Evolutionary conservation across 2,113 vertebrate species (phyloP), one percentile per base, ranked within the genome.

Genomic region (Mixornis gularis): DNA sequence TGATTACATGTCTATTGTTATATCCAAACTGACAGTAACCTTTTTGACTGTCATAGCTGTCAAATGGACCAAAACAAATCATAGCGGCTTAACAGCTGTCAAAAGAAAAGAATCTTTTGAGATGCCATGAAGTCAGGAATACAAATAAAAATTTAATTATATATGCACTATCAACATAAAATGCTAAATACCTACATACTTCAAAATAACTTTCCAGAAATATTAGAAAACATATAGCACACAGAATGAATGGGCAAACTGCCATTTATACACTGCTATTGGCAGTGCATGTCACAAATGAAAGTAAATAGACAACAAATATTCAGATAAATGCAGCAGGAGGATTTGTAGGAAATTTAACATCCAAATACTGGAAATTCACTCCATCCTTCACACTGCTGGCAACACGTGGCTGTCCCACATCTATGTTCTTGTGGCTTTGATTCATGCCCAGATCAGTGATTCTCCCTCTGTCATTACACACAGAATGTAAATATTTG

Each of bases 401-500:
- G 82, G 84, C 30, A 87, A 95, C 90, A 94, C 25, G 30, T 91
- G 51, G 79, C 76, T 87, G 74, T 69, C 84, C 94, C 95, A 97
- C 93, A 97, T 97, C 93, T 95, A 91, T 95, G 88, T 56, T n/a
- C 90, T 58, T 93, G 95, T 68, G 96, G 96, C 77, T 97, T 97
- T 69, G 90, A 95, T 95, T 96, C 94, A 96, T 70, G 30, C 64
- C 95, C 89, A 78, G 71, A 79, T 84, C 93, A 88, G 80, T 87
- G 93, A 95, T 92, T 93, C 79, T 89, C 89, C 74, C 60, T 81
- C 87, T 32, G 27, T 94, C 95, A 84, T 93, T 96, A 95, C 91
- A 87, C 26, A 10, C 89, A 87, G 82, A 94, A 96, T 95, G 94
- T 97, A 97, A 97, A 97, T 97, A 97, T 97, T 97, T 97, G 95